Percentiles rank a stretch among this genome's conserved stretches.
Conservation (phyloP, 2,113 vertebrate species). For the human region DNA sequence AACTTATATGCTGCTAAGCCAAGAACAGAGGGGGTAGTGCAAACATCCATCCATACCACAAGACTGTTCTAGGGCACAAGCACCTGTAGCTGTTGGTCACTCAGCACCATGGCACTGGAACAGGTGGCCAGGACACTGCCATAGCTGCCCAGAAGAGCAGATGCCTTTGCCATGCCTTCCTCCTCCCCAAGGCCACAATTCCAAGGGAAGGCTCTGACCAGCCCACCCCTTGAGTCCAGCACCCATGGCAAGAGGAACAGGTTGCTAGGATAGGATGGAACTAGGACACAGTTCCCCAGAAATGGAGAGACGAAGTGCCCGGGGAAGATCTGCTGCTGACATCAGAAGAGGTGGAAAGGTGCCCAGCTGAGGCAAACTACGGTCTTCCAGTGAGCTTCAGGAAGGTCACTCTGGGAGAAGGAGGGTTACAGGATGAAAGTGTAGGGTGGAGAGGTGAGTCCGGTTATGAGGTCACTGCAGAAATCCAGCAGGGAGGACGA, state of each 20-base stretch:
- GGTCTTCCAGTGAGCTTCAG: not conserved
- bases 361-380: not conserved
- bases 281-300: not conserved
- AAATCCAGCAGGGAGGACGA: not conserved
- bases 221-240: not conserved
- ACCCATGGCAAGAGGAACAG: not conserved
- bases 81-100: not conserved
- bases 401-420: not conserved
- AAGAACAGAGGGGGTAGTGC: not conserved
- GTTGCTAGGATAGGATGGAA: accelerated
- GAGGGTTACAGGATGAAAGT: no score
- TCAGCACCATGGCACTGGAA: not conserved
- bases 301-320: not conserved
- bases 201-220: not conserved
- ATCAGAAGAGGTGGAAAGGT: not conserved
- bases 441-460: not conserved
- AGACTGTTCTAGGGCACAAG: not conserved
- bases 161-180: not conserved
- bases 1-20: not conserved
- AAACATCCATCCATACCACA: not conserved
- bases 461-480: not conserved
- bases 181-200: accelerated
- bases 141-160: not conserved
- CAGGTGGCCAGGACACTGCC: not conserved
- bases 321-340: not conserved